Evolutionary conservation across 2,888 invertebrate species (phyloP).

Genomic region (Euclidia mi): DNA sequence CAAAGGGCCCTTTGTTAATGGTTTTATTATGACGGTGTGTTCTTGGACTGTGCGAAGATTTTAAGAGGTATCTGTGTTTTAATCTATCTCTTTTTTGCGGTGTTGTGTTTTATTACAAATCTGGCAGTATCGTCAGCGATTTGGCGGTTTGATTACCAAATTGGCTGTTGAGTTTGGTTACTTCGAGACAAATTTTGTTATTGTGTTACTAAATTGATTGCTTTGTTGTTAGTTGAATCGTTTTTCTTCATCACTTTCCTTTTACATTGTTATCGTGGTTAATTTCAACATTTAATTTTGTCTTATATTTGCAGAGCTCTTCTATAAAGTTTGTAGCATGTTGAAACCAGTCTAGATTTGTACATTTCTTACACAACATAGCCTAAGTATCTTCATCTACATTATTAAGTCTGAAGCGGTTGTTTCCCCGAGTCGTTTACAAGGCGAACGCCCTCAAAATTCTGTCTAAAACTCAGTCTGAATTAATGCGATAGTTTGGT

Average conservation of each 20-base stretch:
- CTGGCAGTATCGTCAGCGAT: not conserved
- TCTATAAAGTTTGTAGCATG: too few relatives aligned
- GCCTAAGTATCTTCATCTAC: not conserved
- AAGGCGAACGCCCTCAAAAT: not conserved
- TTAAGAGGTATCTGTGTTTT: conserved; percentile 2
- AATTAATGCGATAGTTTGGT: conserved; percentile 12
- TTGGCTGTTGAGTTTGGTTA: too few relatives aligned
- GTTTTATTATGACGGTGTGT: conserved; percentile 36
- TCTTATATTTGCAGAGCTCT: too few relatives aligned
- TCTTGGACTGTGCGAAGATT: conserved; percentile 11
- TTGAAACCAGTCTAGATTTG: too few relatives aligned
- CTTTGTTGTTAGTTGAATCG: not conserved
- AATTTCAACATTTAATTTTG: too few relatives aligned
- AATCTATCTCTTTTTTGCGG: not conserved
- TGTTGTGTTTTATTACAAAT: not conserved
- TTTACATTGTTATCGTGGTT: too few relatives aligned
- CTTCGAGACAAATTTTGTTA: too few relatives aligned
- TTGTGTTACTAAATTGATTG: not conserved
- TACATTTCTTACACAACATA: too few relatives aligned
- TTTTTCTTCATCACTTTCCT: too few relatives aligned
- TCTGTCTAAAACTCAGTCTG: conserved; percentile 13
- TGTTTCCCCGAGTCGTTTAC: not conserved
- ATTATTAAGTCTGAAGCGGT: not conserved
- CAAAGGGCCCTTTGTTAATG: conserved; percentile 43
- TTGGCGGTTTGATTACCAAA: not conserved